phyloP scores from a whole-genome alignment of 2,888 invertebrate species.

The Fragum sueziense region DNA sequence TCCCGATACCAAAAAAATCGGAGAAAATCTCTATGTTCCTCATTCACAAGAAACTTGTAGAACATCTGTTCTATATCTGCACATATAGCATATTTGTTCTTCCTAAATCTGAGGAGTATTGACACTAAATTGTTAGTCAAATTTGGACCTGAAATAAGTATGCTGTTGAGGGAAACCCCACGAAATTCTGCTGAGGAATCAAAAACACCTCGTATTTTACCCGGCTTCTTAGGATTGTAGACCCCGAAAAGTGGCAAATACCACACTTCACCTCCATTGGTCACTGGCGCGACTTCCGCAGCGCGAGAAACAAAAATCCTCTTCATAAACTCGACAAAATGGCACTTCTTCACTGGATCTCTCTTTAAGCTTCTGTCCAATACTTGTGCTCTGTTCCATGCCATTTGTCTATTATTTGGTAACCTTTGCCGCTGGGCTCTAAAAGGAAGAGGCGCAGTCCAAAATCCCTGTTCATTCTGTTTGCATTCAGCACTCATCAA shows the following conservation, averaged over 20 bases:
- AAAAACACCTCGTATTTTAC: slow-evolving; percentile 38
- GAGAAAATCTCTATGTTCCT: slow-evolving; percentile 50
- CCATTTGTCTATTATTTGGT: neutral
- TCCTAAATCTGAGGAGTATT: slow-evolving; percentile 49
- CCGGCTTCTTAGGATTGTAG: neutral
- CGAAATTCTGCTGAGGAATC: slow-evolving; percentile 53
- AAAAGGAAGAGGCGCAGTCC: slow-evolving; percentile 2
- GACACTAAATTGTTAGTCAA: slow-evolving; percentile 54
- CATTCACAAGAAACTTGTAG: slow-evolving; percentile 50
- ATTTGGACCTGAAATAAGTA: slow-evolving; percentile 54
- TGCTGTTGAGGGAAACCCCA: slow-evolving; percentile 53
- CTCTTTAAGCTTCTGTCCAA: neutral
- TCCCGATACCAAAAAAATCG: slow-evolving; percentile 51
- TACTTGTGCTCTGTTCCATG: neutral
- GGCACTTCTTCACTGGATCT: neutral
- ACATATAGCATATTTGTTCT: slow-evolving; percentile 42
- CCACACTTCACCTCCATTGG: neutral
- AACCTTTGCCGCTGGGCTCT: neutral
- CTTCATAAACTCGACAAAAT: neutral
- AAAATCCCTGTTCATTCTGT: neutral
- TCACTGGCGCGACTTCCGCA: neutral
- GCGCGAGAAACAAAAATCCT: neutral
- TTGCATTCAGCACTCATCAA: neutral
- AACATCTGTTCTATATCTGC: slow-evolving; percentile 63
- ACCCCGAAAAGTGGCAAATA: neutral